A percentile compares a stretch with the other conserved stretches of the same genome.
Evolutionary conservation across 2,888 invertebrate genomes (phyloP).

Genomic region (Crematogaster levior): DNA sequence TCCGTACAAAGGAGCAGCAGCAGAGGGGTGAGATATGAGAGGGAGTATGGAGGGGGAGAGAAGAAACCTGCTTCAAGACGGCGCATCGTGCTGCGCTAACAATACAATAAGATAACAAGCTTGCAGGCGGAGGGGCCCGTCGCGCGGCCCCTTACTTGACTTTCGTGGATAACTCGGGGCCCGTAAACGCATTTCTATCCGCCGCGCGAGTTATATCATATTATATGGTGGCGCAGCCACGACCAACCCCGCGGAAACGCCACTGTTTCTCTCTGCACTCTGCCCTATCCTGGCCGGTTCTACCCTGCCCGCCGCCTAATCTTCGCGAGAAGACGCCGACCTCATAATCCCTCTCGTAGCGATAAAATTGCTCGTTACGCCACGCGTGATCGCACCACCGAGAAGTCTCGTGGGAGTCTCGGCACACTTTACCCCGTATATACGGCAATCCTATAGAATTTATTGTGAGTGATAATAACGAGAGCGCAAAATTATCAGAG

Average conservation of each 20-base stretch:
- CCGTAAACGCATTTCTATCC: slow-evolving; percentile 63
- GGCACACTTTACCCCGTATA: slow-evolving; percentile 26
- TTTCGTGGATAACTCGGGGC: slow-evolving; percentile 75
- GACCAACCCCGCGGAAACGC: slow-evolving; percentile 24
- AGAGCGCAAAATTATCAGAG: slow-evolving; percentile 36
- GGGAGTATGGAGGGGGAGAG: slow-evolving; percentile 47
- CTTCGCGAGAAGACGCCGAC: slow-evolving; percentile 61
- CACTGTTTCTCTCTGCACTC: slow-evolving; percentile 26
- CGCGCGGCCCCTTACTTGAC: slow-evolving; percentile 74
- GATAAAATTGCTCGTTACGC: slow-evolving; percentile 71
- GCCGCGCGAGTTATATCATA: slow-evolving; percentile 41
- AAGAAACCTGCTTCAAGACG: slow-evolving; percentile 78
- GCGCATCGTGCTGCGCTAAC: slow-evolving; percentile 75
- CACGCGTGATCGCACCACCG: slow-evolving; percentile 61
- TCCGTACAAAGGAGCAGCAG: slow-evolving; percentile 57
- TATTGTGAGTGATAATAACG: slow-evolving; percentile 51
- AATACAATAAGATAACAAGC: slow-evolving; percentile 83
- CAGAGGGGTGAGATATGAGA: slow-evolving; percentile 43
- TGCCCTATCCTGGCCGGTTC: slow-evolving; percentile 24
- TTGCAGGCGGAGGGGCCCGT: slow-evolving; percentile 63
- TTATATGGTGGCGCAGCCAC: slow-evolving; percentile 2
- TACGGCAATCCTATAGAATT: slow-evolving; percentile 52
- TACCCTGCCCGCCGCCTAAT: slow-evolving; percentile 61
- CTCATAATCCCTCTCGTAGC: slow-evolving; percentile 66
- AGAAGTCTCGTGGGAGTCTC: slow-evolving; percentile 53